These are phyloP conservation scores for Anhinga anhinga DNA, from an alignment of 2,113 vertebrate species.

Conservation along the genomic window DNA sequence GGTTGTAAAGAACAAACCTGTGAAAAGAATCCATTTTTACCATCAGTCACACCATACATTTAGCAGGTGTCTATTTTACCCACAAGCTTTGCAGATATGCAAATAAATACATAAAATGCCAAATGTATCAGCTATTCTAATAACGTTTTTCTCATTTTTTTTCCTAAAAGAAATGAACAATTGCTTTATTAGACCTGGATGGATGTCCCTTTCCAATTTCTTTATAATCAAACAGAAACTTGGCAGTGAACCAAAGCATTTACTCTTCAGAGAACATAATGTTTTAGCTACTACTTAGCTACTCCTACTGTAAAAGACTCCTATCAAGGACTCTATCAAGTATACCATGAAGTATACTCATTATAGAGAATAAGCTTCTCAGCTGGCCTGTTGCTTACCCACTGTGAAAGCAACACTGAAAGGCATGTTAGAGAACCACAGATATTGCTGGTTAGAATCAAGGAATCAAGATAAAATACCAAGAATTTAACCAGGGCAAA, in stretches of 20 bases:
- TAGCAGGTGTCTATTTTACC: slow-evolving; percentile 65
- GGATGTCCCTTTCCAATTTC: neutral
- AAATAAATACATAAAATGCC: slow-evolving; percentile 50
- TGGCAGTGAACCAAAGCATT: slow-evolving; percentile 20
- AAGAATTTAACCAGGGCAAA: neutral
- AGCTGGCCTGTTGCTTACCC: neutral
- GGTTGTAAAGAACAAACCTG: slow-evolving; percentile 52
- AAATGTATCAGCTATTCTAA: slow-evolving; percentile 2
- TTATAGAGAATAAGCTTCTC: neutral
- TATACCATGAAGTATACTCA: neutral
- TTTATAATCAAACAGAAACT: neutral
- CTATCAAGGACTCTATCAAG: slow-evolving; percentile 7
- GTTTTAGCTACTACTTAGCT: slow-evolving; percentile 31
- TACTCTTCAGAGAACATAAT: neutral
- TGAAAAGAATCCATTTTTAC: slow-evolving; percentile 55
- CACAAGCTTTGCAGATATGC: slow-evolving; percentile 14
- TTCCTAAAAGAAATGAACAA: neutral
- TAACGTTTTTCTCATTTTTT: neutral
- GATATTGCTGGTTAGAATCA: neutral
- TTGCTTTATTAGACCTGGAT: neutral
- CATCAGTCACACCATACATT: slow-evolving; percentile 30
- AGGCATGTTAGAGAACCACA: neutral
- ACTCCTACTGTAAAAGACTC: neutral
- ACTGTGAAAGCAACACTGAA: neutral
- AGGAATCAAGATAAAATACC: neutral